Conservation (phyloP, 2,797 vertebrate species). For the Poeciliopsis infans region DNA sequence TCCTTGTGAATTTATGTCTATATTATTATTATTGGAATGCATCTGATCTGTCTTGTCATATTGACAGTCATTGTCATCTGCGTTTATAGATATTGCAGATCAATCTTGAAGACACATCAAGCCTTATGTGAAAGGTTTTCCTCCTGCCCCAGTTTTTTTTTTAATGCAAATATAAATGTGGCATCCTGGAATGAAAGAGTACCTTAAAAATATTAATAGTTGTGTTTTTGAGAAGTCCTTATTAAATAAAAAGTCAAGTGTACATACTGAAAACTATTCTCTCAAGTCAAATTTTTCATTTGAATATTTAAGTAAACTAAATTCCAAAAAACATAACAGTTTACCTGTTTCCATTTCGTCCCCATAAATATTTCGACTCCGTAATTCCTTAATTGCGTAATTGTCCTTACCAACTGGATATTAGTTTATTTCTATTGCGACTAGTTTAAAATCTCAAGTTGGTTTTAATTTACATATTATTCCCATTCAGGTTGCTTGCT, state of each 20-base stretch:
- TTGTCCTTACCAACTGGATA: background rate
- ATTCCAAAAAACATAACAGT: background rate
- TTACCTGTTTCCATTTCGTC: background rate
- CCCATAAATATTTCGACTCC: background rate
- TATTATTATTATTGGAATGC: background rate
- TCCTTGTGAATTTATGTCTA: background rate
- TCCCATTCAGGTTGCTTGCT: background rate
- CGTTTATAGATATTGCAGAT: background rate
- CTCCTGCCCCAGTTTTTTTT: too few relatives aligned
- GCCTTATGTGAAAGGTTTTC: background rate
- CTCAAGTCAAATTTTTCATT: background rate
- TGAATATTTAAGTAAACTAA: background rate
- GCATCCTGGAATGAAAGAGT: background rate
- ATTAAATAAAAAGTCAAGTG: background rate
- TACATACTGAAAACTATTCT: background rate
- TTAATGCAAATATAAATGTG: background rate
- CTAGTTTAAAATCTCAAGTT: background rate
- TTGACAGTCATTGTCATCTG: background rate
- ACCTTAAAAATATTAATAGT: background rate
- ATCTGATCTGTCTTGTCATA: background rate
- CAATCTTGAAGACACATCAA: background rate
- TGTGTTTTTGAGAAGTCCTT: background rate
- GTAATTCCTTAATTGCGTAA: too few relatives aligned
- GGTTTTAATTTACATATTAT: background rate
- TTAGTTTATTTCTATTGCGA: background rate